Percentiles rank a stretch among this genome's conserved stretches.
These are phyloP conservation scores for Drosophila niveifrons DNA, from an alignment of 2,888 invertebrate species.

Conservation along the genomic window DNA sequence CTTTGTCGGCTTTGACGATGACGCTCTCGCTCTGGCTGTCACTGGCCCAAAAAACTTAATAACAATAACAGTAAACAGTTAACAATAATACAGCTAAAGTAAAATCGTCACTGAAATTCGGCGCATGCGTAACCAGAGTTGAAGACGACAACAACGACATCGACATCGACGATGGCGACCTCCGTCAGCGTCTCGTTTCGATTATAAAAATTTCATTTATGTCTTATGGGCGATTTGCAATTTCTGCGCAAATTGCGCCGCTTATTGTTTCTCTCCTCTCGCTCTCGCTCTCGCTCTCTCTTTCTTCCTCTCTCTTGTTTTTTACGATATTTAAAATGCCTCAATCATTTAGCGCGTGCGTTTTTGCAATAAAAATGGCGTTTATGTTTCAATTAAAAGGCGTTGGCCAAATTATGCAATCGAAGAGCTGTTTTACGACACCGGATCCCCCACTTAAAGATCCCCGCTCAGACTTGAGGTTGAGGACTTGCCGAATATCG, in stretches of 20 bases:
- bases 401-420: constrained; percentile 57
- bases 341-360: constrained; percentile 74
- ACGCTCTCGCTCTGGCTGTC: constrained; percentile 56
- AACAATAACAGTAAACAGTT: constrained; percentile 64
- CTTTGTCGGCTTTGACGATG: constrained; percentile 46
- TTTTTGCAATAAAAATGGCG: constrained; percentile 72
- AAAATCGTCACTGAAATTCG: constrained; percentile 40
- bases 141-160: constrained; percentile 35
- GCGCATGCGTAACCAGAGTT: constrained; percentile 53
- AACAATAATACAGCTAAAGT: constrained; percentile 33
- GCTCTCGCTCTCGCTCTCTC: constrained; percentile 5
- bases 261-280: constrained; percentile 6
- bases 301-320: constrained; percentile 13
- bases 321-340: constrained; percentile 64
- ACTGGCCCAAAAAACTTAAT: constrained; percentile 65
- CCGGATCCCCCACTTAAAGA: constrained; percentile 5
- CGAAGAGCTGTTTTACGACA: constrained; percentile 30
- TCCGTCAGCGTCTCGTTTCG: constrained; percentile 68
- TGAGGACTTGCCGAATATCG: background rate
- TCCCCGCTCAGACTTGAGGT: background rate
- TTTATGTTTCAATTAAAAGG: constrained; percentile 76
- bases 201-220: constrained; percentile 80
- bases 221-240: constrained; percentile 78
- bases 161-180: constrained; percentile 49
- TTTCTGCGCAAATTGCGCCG: constrained; percentile 73